Percentiles rank a stretch among this genome's conserved stretches.
phyloP scores from a whole-genome alignment of 2,113 vertebrate species.

The Rynchops niger region DNA sequence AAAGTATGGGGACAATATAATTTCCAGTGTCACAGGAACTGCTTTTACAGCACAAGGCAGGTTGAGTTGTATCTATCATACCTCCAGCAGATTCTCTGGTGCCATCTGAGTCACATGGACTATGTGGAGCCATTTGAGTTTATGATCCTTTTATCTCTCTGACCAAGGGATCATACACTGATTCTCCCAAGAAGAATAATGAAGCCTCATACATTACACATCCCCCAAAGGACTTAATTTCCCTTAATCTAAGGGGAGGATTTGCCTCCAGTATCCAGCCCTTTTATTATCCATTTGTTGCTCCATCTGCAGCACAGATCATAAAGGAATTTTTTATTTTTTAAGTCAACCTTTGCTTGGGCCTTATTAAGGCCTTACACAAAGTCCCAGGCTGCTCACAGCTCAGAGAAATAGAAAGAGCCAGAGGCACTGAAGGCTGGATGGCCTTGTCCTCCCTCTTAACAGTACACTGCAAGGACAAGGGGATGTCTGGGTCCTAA shows the following conservation, averaged over 20 bases:
- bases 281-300: constrained; percentile 42
- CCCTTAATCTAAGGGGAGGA: constrained; percentile 30
- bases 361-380: neutral
- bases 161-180: neutral
- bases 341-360: constrained; percentile 26
- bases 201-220: constrained; percentile 8
- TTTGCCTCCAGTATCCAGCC: constrained; percentile 3
- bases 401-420: neutral
- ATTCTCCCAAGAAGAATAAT: constrained; percentile 24
- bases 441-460: neutral
- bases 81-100: neutral
- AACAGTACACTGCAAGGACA: neutral
- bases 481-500: neutral
- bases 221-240: constrained; percentile 35
- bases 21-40: neutral
- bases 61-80: neutral
- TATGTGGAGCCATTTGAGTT: neutral
- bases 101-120: neutral
- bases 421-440: neutral
- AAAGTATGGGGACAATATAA: neutral
- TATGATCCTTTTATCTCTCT: constrained; percentile 25
- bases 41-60: neutral
- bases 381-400: neutral
- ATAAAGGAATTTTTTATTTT: constrained; percentile 48
- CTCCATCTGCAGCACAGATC: constrained; percentile 8